Conservation (phyloP, 2,888 invertebrate genomes). For the Sclerodermus sp. region DNA sequence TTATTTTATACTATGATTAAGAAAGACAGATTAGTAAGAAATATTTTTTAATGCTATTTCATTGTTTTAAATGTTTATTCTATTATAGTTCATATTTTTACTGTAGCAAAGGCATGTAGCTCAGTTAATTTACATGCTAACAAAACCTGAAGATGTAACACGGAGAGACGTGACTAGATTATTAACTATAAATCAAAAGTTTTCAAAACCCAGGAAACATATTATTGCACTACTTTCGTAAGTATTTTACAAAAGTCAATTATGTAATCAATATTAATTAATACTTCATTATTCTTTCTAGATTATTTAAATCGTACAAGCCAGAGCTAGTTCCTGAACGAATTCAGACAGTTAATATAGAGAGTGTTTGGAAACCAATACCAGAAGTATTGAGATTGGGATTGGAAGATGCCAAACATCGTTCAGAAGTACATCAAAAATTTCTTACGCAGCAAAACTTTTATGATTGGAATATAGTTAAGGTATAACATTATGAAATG, state of each 20-base stretch:
- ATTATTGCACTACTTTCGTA: constrained; percentile 46
- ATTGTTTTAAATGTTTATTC: not conserved
- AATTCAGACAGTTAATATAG: constrained; percentile 45
- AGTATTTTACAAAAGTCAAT: constrained; percentile 14
- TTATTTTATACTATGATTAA: constrained; percentile 42
- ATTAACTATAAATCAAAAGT: constrained; percentile 27
- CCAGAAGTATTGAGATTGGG: constrained; percentile 37
- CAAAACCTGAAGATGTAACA: constrained; percentile 52
- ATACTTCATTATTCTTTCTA: constrained; percentile 14
- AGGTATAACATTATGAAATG: constrained; percentile 1
- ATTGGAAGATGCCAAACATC: constrained; percentile 41
- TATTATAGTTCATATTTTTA: not conserved
- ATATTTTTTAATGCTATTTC: not conserved
- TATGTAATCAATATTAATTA: not conserved
- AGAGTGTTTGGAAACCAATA: constrained; percentile 49
- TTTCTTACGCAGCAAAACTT: constrained; percentile 6
- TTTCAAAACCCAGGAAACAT: constrained; percentile 36
- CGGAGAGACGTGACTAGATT: constrained; percentile 45
- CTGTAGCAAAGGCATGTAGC: constrained; percentile 39
- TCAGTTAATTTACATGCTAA: constrained; percentile 43
- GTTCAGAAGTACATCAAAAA: constrained; percentile 23
- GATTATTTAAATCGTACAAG: constrained; percentile 53
- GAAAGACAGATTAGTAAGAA: constrained; percentile 37
- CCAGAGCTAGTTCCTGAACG: constrained; percentile 53
- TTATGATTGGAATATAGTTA: constrained; percentile 37